phyloP scores from a whole-genome alignment of 2,888 invertebrate species.

The Endotricha flammealis region DNA sequence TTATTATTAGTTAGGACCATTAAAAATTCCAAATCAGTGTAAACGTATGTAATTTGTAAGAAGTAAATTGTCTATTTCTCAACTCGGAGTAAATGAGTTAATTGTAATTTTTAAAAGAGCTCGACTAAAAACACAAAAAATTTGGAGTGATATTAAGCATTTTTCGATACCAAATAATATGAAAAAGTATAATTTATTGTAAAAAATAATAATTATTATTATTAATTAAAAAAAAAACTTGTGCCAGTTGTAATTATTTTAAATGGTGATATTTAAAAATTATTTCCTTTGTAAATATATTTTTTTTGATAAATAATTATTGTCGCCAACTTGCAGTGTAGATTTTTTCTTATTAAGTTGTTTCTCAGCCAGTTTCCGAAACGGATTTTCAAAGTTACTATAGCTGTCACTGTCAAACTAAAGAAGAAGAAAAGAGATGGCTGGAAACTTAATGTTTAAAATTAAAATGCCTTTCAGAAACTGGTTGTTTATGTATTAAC shows the following conservation, averaged over 20 bases:
- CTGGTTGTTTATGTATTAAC: no score
- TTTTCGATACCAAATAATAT: slow-evolving; percentile 72
- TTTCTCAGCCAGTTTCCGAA: not conserved
- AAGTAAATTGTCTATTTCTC: no score
- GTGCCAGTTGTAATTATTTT: slow-evolving; percentile 50
- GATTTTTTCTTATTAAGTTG: not conserved
- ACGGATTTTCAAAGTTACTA: slow-evolving; percentile 11
- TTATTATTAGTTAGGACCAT: no score
- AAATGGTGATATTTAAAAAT: slow-evolving; percentile 5
- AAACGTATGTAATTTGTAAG: no score
- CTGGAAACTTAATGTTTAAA: no score
- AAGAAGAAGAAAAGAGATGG: no score
- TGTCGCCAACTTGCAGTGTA: slow-evolving; percentile 3
- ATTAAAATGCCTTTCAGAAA: no score
- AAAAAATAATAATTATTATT: slow-evolving; percentile 31
- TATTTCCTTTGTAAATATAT: not conserved
- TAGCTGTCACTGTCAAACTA: no score
- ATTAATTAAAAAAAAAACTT: slow-evolving; percentile 18
- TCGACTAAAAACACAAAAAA: no score
- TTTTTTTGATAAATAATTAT: slow-evolving; percentile 6
- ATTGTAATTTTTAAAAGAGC: no score
- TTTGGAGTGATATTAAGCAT: slow-evolving; percentile 25
- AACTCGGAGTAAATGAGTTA: no score
- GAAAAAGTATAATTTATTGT: slow-evolving; percentile 60
- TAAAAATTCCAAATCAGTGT: no score